A percentile compares a stretch with the other conserved stretches of the same genome.
These are phyloP conservation scores for Spisula subtruncata DNA, from an alignment of 2,888 invertebrate species.

Conservation along the genomic window DNA sequence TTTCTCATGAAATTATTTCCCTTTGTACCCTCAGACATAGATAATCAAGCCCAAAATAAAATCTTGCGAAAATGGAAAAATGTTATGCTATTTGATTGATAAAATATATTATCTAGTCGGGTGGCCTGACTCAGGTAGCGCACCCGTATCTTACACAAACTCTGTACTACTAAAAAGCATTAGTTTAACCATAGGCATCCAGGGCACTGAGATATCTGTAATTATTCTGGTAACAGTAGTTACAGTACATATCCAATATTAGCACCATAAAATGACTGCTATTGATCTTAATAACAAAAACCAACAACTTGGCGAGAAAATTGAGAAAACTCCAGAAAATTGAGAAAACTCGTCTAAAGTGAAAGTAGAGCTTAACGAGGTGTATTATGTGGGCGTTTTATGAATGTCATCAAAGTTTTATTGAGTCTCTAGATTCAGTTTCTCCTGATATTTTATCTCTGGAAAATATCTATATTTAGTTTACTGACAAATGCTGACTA, in stretches of 20 bases:
- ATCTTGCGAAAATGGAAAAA: no score
- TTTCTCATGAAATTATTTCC: no score
- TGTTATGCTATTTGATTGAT: no score
- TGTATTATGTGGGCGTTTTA: not conserved
- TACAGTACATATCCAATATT: conserved; percentile 6
- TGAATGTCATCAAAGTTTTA: not conserved
- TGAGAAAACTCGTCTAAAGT: not conserved
- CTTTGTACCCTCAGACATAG: no score
- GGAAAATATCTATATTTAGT: not conserved
- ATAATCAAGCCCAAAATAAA: no score
- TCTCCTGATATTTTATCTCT: not conserved
- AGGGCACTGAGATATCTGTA: not conserved
- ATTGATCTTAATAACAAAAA: conserved; percentile 8
- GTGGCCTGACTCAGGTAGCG: no score
- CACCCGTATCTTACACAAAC: no score
- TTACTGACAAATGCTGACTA: not conserved
- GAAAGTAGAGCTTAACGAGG: not conserved
- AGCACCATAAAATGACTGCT: not conserved
- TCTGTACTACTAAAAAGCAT: no score
- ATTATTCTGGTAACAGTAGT: no score
- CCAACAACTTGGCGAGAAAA: not conserved
- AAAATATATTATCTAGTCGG: no score
- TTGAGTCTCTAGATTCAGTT: not conserved
- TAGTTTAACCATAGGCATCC: no score
- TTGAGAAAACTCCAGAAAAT: no score